Evolutionary conservation across 2,113 vertebrate species (phyloP).

Genomic region (Chionomys nivalis): DNA sequence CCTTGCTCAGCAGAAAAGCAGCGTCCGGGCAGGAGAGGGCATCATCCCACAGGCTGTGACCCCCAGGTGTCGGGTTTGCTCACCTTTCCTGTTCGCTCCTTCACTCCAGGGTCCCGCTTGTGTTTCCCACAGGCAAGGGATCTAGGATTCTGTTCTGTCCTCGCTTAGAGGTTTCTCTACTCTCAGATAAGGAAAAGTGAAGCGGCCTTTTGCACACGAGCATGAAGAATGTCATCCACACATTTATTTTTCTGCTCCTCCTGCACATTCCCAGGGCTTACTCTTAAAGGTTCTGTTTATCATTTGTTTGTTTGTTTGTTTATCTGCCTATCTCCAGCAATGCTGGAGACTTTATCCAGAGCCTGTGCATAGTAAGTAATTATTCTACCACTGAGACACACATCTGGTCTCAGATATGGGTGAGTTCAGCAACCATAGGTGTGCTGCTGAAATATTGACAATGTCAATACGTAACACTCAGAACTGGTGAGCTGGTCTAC

Average conservation of each 20-base stretch:
- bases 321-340: background rate
- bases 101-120: background rate
- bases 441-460: background rate
- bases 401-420: background rate
- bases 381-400: background rate
- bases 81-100: background rate
- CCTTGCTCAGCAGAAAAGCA: background rate
- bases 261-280: background rate
- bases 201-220: background rate
- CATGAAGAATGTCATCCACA: background rate
- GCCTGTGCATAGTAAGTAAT: background rate
- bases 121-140: background rate
- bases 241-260: background rate
- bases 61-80: background rate
- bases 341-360: background rate
- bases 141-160: background rate
- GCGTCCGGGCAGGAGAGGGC: background rate
- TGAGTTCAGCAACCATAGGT: background rate
- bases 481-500: background rate
- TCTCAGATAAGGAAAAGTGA: background rate
- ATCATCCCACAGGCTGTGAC: background rate
- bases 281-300: background rate
- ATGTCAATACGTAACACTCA: background rate
- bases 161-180: background rate
- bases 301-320: background rate